Conservation (phyloP, 2,113 vertebrate species). For the Protobothrops mucrosquamatus region DNA sequence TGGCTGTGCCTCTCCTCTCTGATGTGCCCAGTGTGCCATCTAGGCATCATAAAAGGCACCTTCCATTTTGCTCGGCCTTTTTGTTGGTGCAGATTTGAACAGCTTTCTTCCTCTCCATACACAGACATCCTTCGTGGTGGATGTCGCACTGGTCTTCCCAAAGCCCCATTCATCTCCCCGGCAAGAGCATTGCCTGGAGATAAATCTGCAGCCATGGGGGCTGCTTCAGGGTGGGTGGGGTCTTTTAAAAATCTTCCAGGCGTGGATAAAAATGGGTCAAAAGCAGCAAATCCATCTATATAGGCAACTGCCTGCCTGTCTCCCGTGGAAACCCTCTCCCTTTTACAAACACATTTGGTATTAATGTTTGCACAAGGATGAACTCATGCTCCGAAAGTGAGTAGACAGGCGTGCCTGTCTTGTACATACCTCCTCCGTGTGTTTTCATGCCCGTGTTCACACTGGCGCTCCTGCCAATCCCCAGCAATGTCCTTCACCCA, state of each 20-base stretch:
- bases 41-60: constrained; percentile 80
- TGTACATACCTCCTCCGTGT: background rate
- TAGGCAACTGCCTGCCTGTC: background rate
- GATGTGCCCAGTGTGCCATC: constrained; percentile 73
- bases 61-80: constrained; percentile 82
- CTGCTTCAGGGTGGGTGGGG: constrained; percentile 76
- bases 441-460: background rate
- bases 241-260: constrained; percentile 67
- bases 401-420: background rate
- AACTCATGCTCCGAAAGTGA: background rate
- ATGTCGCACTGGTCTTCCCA: constrained; percentile 78
- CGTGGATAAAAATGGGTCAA: constrained; percentile 74
- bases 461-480: background rate
- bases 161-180: constrained; percentile 86
- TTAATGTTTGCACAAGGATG: constrained; percentile 22
- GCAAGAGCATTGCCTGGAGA: constrained; percentile 85
- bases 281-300: constrained; percentile 59
- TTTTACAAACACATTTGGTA: constrained; percentile 33
- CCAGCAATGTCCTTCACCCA: background rate
- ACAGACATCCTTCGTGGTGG: constrained; percentile 61
- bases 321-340: constrained; percentile 7
- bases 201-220: constrained; percentile 80
- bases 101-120: constrained; percentile 79
- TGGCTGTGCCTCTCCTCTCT: constrained; percentile 44
- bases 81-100: constrained; percentile 84